Evolutionary conservation across 2,113 vertebrate genomes (phyloP), one percentile per base, ranked within the genome.

Genomic region (Equus przewalskii): DNA sequence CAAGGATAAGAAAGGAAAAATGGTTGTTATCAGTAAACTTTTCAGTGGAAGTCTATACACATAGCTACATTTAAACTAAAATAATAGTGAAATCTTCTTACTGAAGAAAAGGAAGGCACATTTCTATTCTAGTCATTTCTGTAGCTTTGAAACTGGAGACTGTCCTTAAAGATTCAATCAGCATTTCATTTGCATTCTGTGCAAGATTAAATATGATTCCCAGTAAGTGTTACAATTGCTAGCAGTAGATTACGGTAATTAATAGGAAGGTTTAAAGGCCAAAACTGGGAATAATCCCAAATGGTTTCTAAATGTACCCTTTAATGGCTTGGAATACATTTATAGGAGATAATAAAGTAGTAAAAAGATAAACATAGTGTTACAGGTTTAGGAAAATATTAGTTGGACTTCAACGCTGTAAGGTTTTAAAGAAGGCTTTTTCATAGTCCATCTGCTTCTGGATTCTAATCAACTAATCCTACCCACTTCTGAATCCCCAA

Each of bases 361-460:
- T 80, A 80, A 91, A 91, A 83, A 83, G 14, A 84, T 33, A 49
- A 18, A 21, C 8, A 73, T 1, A 62, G 41, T 56, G 64, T 46
- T 75, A 62, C 5, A 79, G 28, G 16, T 76, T 76, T 54, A 24
- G 54, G 58, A 36, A 60, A 91, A 62, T 36, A 73, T 69, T 41
- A 81, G 33, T 15, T 86, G n/a, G 46, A 69, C 92, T 96, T 87
- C 70, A 94, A 72, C 46, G 30, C 69, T 24, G 7, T 28, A 86
- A 83, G 54, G 18, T 72, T 86, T 94, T 26, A 70, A 89, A 96
- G 64, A 95, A 76, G 84, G 22, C 89, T 65, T 92, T 89, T 92
- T 64, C 33, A 89, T 33, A 73, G 14, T 60, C 60, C 84, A 95
- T 86, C 62, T 82, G 88, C 56, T 97, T 92, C 26, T 49, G 75